phyloP scores from a whole-genome alignment of 1,140 invertebrate genomes.

The Parapsyche elsis region DNA sequence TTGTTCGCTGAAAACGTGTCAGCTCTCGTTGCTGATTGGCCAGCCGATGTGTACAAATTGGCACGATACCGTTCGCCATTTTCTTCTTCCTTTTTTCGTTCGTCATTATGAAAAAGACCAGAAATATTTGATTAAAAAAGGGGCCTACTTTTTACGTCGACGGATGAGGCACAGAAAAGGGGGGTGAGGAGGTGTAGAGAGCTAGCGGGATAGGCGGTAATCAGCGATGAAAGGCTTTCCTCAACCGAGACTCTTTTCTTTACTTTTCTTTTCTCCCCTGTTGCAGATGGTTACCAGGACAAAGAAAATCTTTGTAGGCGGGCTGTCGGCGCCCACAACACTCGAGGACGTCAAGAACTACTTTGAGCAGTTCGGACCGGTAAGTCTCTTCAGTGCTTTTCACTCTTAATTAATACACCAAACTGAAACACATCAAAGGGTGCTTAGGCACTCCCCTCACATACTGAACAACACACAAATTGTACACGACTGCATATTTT shows the following conservation, averaged over 20 bases:
- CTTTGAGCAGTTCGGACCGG: constrained; percentile 99
- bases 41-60: not conserved
- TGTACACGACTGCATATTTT: too few relatives aligned
- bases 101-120: constrained; percentile 27
- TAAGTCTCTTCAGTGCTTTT: constrained; percentile 72
- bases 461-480: too few relatives aligned
- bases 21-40: constrained; percentile 5
- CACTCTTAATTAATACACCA: constrained; percentile 15
- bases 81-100: constrained; percentile 38
- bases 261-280: constrained; percentile 56
- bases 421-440: not conserved
- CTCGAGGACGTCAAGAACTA: constrained; percentile 99
- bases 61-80: constrained; percentile 13
- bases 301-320: constrained; percentile 99
- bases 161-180: not conserved
- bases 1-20: too few relatives aligned
- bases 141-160: not conserved
- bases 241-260: constrained; percentile 14
- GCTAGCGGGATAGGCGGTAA: constrained; percentile 4
- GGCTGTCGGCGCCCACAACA: constrained; percentile 97
- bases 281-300: constrained; percentile 99
- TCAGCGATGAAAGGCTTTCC: constrained; percentile 29
- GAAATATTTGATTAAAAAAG: constrained; percentile 30
- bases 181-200: not conserved
- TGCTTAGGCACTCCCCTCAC: not conserved